These are phyloP conservation scores for Protobothrops flavoviridis DNA, from an alignment of 2,113 vertebrate genomes.

Conservation along the genomic window DNA sequence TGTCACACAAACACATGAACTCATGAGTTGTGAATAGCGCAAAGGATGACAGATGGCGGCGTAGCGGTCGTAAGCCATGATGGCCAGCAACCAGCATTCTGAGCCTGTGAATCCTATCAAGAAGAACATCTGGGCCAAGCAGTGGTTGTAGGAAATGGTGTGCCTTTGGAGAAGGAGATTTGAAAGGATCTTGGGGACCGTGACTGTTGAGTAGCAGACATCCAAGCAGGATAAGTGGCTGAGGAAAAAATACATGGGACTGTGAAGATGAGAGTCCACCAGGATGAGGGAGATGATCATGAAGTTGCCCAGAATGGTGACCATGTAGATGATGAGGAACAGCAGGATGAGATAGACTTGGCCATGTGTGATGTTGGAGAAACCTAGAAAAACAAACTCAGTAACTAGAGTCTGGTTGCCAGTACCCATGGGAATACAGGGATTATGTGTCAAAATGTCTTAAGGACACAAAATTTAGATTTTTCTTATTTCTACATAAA, in stretches of 20 bases:
- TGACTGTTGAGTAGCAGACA: neutral
- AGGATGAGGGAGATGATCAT: neutral
- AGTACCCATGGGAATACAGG: neutral
- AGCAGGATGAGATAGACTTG: neutral
- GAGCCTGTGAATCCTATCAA: neutral
- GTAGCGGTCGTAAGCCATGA: neutral
- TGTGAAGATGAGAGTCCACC: neutral
- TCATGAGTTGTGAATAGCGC: neutral
- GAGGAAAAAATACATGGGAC: neutral
- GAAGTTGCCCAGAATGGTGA: neutral
- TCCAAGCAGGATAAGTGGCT: neutral
- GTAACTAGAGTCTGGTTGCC: neutral
- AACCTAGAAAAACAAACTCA: neutral
- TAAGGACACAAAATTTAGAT: neutral
- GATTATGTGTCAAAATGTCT: neutral
- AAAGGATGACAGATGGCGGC: neutral
- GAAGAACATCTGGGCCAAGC: neutral
- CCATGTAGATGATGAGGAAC: neutral
- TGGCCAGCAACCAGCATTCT: neutral
- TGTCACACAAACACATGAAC: neutral
- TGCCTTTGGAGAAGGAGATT: neutral
- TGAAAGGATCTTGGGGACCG: neutral
- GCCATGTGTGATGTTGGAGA: neutral
- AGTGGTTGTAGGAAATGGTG: neutral
- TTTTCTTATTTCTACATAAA: neutral